Evolutionary conservation across 2,888 invertebrate species (phyloP).

Genomic region (Yponomeuta plumbellus): DNA sequence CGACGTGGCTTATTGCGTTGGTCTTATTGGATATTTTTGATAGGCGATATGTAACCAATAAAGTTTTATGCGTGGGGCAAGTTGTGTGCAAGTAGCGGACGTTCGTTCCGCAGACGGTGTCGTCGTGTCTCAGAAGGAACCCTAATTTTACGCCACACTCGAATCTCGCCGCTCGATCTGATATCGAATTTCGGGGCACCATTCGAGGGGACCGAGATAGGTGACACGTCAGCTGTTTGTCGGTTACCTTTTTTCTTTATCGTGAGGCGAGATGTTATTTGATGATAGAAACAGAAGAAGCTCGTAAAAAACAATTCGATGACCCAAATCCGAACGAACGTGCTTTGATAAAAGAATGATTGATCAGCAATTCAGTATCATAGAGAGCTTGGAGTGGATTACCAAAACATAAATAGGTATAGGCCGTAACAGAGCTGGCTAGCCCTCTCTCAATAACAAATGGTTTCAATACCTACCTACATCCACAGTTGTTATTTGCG

Average conservation of each 20-base stretch:
- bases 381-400: neutral
- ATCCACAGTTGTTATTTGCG: slow-evolving; percentile 34
- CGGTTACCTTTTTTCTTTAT: neutral
- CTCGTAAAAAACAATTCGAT: neutral
- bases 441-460: slow-evolving; percentile 1
- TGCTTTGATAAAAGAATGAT: neutral
- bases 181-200: slow-evolving; percentile 10
- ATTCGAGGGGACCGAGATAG: slow-evolving; percentile 5
- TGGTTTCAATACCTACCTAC: slow-evolving; percentile 23
- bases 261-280: neutral
- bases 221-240: slow-evolving; percentile 1
- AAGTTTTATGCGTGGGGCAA: slow-evolving; percentile 62
- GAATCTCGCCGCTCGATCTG: slow-evolving; percentile 14
- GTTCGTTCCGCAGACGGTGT: slow-evolving; percentile 18
- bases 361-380: neutral
- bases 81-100: slow-evolving; percentile 41
- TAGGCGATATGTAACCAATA: slow-evolving; percentile 59
- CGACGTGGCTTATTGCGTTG: slow-evolving; percentile 49
- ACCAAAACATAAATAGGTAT: neutral
- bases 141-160: slow-evolving; percentile 18
- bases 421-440: neutral
- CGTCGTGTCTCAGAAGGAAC: slow-evolving; percentile 18
- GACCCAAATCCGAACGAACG: neutral
- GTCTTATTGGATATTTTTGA: slow-evolving; percentile 61
- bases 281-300: neutral